A percentile compares a stretch with the other conserved stretches of the same genome.
Evolutionary conservation across 2,113 vertebrate species (phyloP).

Genomic region (Oenanthe oenanthe): DNA sequence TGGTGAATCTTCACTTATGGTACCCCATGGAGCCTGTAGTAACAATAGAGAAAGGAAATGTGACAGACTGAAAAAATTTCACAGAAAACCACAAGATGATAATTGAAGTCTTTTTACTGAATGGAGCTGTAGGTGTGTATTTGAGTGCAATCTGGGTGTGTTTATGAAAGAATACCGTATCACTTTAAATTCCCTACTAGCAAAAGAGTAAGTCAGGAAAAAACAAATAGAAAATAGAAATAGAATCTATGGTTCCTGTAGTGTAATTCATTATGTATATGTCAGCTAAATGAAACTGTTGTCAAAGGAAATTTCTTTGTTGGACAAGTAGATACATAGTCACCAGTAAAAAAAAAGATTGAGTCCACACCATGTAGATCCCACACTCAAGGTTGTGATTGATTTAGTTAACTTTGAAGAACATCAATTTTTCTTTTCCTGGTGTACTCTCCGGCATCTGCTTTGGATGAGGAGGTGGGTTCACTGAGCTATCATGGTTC

Average conservation of each 20-base stretch:
- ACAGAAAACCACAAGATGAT: background rate
- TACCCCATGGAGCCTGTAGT: background rate
- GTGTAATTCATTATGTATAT: background rate
- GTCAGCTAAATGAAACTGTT: background rate
- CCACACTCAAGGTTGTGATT: background rate
- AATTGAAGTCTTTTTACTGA: background rate
- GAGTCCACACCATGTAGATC: background rate
- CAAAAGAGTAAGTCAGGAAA: background rate
- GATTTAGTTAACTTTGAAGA: background rate
- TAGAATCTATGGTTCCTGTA: background rate
- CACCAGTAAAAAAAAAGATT: background rate
- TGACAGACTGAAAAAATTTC: background rate
- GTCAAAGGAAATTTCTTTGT: background rate
- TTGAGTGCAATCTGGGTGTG: background rate
- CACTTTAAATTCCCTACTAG: background rate
- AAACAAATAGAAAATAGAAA: background rate
- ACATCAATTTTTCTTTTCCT: background rate
- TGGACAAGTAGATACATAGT: background rate
- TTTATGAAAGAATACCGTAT: background rate
- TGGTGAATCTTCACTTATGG: constrained; percentile 20
- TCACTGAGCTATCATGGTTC: background rate
- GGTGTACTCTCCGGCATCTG: background rate
- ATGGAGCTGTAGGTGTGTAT: background rate
- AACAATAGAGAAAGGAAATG: constrained; percentile 28
- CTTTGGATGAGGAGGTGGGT: background rate